These are phyloP conservation scores for Hapalemur alaotrensis DNA, from an alignment of 2,797 vertebrate species.

Conservation along the genomic window DNA sequence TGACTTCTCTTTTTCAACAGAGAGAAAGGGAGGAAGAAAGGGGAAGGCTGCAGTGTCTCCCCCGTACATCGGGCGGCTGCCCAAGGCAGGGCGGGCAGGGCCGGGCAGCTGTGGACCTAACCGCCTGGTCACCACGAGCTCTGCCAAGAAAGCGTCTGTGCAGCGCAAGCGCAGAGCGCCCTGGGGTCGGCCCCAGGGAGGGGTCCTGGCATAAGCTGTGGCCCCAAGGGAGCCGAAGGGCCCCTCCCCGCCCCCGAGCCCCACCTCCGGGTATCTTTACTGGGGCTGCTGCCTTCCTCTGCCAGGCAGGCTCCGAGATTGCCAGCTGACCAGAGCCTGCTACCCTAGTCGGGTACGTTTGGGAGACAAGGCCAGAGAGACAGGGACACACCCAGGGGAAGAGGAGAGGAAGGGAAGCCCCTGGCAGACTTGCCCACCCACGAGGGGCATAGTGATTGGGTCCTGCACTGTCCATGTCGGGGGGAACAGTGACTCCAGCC, in stretches of 20 bases:
- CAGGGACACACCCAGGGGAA: too few species aligned
- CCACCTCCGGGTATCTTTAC: neutral
- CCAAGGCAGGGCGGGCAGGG: neutral
- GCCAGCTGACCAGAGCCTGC: neutral
- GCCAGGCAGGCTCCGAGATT: neutral
- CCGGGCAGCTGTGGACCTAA: accelerated
- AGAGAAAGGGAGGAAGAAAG: neutral
- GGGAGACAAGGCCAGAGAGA: neutral
- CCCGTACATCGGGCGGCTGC: neutral
- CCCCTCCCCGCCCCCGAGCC: neutral
- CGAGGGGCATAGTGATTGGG: neutral
- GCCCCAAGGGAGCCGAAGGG: neutral
- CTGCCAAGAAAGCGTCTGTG: accelerated
- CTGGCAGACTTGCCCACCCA: too few species aligned
- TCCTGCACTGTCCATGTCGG: neutral
- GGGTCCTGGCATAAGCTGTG: accelerated
- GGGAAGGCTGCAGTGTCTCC: neutral
- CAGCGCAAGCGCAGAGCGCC: neutral
- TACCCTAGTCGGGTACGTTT: neutral
- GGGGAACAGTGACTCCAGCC: neutral
- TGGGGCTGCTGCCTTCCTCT: neutral
- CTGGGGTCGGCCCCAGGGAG: neutral
- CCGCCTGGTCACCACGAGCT: neutral
- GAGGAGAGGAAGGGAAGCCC: neutral
- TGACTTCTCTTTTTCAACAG: slow-evolving; percentile 29